Conservation (phyloP, 2,113 vertebrate genomes). For the Okapia johnstoni region DNA sequence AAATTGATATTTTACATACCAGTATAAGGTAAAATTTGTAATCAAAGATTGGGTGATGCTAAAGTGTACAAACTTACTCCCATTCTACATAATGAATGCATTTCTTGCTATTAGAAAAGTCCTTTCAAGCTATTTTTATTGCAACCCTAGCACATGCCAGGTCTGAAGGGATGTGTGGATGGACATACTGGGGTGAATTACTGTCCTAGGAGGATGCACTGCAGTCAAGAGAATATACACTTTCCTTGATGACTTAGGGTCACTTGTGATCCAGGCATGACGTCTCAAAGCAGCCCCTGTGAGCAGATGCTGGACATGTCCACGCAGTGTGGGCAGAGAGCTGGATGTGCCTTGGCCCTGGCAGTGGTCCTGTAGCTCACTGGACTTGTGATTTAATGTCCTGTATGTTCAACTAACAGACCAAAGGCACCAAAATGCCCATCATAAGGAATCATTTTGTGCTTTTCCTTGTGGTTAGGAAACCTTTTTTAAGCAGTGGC, state of each 20-base stretch:
- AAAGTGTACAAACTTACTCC: not conserved
- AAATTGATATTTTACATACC: not conserved
- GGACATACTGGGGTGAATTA: not conserved
- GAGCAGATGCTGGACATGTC: not conserved
- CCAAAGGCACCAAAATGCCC: fast-evolving
- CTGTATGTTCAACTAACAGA: not conserved
- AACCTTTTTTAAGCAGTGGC: not conserved
- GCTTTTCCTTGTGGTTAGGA: not conserved
- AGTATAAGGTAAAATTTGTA: not conserved
- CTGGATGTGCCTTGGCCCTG: too few species aligned
- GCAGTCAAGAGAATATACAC: not conserved
- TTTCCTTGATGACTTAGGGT: not conserved
- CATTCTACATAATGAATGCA: not conserved
- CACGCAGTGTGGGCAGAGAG: not conserved
- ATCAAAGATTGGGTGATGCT: not conserved
- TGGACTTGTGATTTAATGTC: not conserved
- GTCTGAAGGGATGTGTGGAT: too few species aligned
- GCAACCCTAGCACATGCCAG: fast-evolving
- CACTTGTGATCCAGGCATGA: not conserved
- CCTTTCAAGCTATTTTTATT: not conserved
- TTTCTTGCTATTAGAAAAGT: not conserved
- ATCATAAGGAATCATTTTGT: not conserved
- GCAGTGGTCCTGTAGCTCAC: not conserved
- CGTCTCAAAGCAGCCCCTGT: not conserved
- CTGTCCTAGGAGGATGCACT: not conserved